Evolutionary conservation across 2,113 vertebrate species (phyloP).

Genomic region (Typhlomys cinereus): DNA sequence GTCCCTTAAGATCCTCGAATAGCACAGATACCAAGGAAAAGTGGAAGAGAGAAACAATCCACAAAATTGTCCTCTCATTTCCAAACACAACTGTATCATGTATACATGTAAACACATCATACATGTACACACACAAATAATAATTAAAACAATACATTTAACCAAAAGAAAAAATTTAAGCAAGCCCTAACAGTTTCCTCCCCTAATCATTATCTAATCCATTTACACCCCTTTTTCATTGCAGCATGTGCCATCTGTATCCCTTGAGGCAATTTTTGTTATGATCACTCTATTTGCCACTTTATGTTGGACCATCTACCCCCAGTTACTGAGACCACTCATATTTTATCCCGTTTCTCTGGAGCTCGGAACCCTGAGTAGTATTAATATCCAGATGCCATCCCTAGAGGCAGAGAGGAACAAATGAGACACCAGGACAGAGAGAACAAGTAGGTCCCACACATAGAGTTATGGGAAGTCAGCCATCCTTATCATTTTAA

Average conservation of each 20-base stretch:
- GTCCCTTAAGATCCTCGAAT: background rate
- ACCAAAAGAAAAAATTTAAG: too few species aligned
- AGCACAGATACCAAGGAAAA: background rate
- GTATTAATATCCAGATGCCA: background rate
- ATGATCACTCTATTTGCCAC: background rate
- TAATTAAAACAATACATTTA: too few species aligned
- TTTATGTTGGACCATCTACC: background rate
- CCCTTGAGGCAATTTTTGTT: background rate
- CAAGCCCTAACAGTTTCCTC: background rate
- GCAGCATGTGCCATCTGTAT: background rate
- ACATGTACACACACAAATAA: too few species aligned
- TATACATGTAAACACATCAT: too few species aligned
- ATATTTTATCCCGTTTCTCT: background rate
- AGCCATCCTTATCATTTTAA: background rate
- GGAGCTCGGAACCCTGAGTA: background rate
- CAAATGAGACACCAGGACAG: background rate
- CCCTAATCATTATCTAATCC: background rate
- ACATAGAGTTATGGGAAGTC: background rate
- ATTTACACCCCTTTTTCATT: background rate
- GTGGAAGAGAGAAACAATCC: too few species aligned
- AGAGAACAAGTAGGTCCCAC: background rate
- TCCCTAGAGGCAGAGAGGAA: background rate
- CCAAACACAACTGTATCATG: too few species aligned
- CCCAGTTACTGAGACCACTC: background rate
- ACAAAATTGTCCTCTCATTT: too few species aligned